Conservation (phyloP, 1,140 invertebrate species). For the Polyergus mexicanus region DNA sequence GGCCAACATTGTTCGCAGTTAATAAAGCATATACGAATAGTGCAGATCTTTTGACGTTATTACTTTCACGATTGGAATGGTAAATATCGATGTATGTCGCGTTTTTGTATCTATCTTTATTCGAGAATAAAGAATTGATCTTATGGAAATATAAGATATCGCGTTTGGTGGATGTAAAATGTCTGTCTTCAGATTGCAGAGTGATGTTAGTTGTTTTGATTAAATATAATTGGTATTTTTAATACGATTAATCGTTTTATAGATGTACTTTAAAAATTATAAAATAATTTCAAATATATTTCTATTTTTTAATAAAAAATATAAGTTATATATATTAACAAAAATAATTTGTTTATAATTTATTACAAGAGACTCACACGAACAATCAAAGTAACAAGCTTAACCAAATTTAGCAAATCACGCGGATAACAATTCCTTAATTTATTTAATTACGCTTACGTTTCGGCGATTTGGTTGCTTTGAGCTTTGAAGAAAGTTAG, state of each 20-base stretch:
- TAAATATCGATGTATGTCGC: constrained; percentile 48
- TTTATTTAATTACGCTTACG: constrained; percentile 24
- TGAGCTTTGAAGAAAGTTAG: constrained; percentile 44
- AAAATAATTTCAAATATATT: too few relatives aligned
- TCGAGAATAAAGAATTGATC: not conserved
- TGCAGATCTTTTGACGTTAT: constrained; percentile 16
- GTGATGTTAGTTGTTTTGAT: not conserved
- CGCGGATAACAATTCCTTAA: constrained; percentile 25
- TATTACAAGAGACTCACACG: too few relatives aligned
- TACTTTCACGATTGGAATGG: not conserved
- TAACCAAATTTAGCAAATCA: constrained; percentile 12
- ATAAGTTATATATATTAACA: too few relatives aligned
- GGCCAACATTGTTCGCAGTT: constrained; percentile 34
- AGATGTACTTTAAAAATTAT: too few relatives aligned
- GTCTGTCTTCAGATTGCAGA: not conserved
- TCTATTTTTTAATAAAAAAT: too few relatives aligned
- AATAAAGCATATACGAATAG: constrained; percentile 25
- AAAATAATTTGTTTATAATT: too few relatives aligned
- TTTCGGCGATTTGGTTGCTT: constrained; percentile 41
- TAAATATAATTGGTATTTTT: not conserved
- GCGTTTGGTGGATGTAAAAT: not conserved
- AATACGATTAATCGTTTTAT: not conserved
- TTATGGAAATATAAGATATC: not conserved
- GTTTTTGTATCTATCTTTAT: not conserved
- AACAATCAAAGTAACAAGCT: too few relatives aligned